A percentile compares a stretch with the other conserved stretches of the same genome.
Evolutionary conservation across 2,888 invertebrate genomes (phyloP).

Genomic region (Ischnura elegans): DNA sequence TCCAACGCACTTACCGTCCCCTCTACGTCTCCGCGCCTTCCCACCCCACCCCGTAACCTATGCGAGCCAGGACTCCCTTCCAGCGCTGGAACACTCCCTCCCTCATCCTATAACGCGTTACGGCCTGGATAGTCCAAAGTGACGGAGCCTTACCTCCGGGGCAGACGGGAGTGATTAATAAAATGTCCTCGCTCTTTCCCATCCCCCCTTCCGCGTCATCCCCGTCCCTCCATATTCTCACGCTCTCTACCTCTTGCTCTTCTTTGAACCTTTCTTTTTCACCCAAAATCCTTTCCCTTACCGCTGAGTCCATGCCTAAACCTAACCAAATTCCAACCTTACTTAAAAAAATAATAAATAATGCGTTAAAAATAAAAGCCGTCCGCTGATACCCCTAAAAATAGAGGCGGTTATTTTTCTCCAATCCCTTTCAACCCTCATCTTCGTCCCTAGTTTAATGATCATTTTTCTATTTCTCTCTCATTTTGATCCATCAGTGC

Average conservation of each 20-base stretch:
- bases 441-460: not conserved
- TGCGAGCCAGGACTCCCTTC: not conserved
- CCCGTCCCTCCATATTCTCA: not conserved
- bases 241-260: not conserved
- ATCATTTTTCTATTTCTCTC: not conserved
- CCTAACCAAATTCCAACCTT: not conserved
- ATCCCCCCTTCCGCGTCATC: not conserved
- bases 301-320: not conserved
- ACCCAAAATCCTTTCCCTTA: not conserved
- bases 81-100: not conserved
- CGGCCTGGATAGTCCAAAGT: conserved; percentile 43
- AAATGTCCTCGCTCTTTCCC: conserved; percentile 41
- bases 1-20: not conserved
- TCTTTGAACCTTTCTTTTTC: not conserved
- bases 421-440: not conserved
- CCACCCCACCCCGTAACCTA: not conserved
- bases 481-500: not conserved
- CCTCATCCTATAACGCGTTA: conserved; percentile 38
- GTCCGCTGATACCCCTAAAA: not conserved
- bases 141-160: conserved; percentile 29
- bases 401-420: not conserved
- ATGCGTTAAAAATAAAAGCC: not conserved
- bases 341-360: not conserved
- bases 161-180: conserved; percentile 45
- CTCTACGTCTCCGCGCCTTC: not conserved